phyloP scores from a whole-genome alignment of 2,888 invertebrate genomes.

The Drosophila falleni region DNA sequence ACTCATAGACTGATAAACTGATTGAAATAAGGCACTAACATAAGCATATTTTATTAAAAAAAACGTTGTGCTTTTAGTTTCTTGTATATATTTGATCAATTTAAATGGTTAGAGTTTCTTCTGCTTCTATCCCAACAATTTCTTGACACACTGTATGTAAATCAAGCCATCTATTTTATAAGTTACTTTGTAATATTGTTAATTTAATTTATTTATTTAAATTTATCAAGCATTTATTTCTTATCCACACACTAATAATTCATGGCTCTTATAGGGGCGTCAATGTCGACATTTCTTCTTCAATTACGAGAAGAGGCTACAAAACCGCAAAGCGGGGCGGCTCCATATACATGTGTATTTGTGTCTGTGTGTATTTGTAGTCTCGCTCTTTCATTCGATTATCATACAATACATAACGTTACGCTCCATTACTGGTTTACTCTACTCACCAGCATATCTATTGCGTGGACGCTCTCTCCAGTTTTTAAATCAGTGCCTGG shows the following conservation, averaged over 20 bases:
- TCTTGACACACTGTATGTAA: background rate
- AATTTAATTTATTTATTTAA: slow-evolving; percentile 61
- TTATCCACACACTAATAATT: slow-evolving; percentile 53
- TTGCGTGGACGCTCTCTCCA: slow-evolving; percentile 27
- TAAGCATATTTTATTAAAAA: too few relatives aligned
- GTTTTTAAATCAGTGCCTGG: slow-evolving; percentile 66
- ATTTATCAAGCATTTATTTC: slow-evolving; percentile 60
- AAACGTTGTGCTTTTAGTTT: too few relatives aligned
- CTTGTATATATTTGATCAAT: background rate
- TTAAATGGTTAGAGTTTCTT: too few relatives aligned
- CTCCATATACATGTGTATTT: slow-evolving; percentile 18
- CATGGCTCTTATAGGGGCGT: slow-evolving; percentile 63
- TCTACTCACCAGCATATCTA: slow-evolving; percentile 55
- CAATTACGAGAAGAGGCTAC: slow-evolving; percentile 59
- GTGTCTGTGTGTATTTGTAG: slow-evolving; percentile 18
- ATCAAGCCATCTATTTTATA: background rate
- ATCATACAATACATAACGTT: slow-evolving; percentile 50
- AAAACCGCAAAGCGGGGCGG: slow-evolving; percentile 59
- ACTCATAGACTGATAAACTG: too few relatives aligned
- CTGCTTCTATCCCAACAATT: too few relatives aligned
- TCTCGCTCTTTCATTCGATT: slow-evolving; percentile 49
- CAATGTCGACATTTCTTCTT: slow-evolving; percentile 66
- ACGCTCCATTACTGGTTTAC: slow-evolving; percentile 41
- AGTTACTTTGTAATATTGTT: slow-evolving; percentile 33
- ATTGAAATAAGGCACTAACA: too few relatives aligned